Conservation (phyloP, 2,113 vertebrate species). For the Chiloscyllium plagiosum region DNA sequence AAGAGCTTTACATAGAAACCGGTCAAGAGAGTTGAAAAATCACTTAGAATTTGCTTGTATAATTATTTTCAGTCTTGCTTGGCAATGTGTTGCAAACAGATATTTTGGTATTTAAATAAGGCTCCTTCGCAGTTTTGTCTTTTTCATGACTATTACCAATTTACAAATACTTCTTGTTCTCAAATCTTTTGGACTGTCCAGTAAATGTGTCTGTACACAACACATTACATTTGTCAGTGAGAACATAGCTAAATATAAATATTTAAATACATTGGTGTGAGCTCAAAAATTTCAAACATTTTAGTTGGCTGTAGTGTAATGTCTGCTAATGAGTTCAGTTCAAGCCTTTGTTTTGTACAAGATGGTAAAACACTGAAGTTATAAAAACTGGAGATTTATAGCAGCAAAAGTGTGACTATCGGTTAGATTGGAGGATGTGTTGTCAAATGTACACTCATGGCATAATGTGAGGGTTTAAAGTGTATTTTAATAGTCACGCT, state of each 20-base stretch:
- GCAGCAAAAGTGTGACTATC: background rate
- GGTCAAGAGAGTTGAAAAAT: background rate
- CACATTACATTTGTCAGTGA: conserved; percentile 8
- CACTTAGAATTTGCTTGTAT: background rate
- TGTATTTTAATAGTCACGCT: background rate
- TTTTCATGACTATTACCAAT: background rate
- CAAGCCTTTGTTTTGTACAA: background rate
- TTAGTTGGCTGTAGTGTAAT: background rate
- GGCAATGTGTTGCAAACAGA: background rate
- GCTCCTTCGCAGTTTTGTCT: background rate
- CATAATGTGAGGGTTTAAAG: background rate
- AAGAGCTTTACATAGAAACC: background rate
- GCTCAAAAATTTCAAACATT: conserved; percentile 16
- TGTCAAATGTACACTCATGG: background rate
- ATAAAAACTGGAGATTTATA: background rate
- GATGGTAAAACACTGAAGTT: background rate
- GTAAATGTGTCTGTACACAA: conserved; percentile 8
- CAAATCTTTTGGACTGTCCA: background rate
- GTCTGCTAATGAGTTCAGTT: background rate
- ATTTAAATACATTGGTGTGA: conserved; percentile 27
- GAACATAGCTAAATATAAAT: conserved; percentile 32
- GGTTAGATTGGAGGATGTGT: background rate
- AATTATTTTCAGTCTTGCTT: background rate
- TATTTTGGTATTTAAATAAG: background rate
- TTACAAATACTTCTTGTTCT: background rate